A percentile compares a stretch with the other conserved stretches of the same genome.
These are phyloP conservation scores for Protodeltote pygarga DNA, from an alignment of 2,888 invertebrate species.

Conservation along the genomic window DNA sequence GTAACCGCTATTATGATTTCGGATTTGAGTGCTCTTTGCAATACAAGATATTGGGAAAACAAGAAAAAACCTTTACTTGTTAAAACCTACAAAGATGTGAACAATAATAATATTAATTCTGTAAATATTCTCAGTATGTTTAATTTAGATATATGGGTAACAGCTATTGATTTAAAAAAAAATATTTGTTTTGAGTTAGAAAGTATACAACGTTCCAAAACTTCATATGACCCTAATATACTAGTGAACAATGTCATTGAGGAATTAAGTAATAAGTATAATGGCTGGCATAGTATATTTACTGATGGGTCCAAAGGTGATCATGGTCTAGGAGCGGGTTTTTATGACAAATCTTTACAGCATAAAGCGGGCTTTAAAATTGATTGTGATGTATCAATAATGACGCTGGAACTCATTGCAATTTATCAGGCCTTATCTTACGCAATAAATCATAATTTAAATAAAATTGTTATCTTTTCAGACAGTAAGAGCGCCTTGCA, in stretches of 20 bases:
- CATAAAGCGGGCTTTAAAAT: neutral
- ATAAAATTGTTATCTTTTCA: too few relatives aligned
- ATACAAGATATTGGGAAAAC: too few relatives aligned
- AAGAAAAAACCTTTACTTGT: too few relatives aligned
- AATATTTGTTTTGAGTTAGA: neutral
- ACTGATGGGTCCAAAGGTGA: too few relatives aligned
- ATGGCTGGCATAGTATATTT: too few relatives aligned
- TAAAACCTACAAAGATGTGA: too few relatives aligned
- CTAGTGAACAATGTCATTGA: neutral
- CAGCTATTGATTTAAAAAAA: neutral
- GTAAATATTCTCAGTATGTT: neutral
- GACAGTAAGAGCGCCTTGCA: too few relatives aligned
- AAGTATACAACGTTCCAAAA: neutral
- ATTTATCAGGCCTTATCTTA: constrained; percentile 2
- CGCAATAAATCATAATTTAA: too few relatives aligned
- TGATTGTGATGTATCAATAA: constrained; percentile 1
- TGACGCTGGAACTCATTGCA: constrained; percentile 10
- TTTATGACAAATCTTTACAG: neutral
- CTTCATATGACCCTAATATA: neutral
- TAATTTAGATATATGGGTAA: constrained; percentile 3
- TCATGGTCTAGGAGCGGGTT: too few relatives aligned
- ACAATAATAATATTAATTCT: neutral
- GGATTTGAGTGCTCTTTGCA: too few relatives aligned
- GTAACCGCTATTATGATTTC: too few relatives aligned
- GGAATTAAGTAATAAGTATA: too few relatives aligned